These are phyloP conservation scores for Spheniscus mendiculus DNA, from an alignment of 2,113 vertebrate genomes.

Conservation along the genomic window DNA sequence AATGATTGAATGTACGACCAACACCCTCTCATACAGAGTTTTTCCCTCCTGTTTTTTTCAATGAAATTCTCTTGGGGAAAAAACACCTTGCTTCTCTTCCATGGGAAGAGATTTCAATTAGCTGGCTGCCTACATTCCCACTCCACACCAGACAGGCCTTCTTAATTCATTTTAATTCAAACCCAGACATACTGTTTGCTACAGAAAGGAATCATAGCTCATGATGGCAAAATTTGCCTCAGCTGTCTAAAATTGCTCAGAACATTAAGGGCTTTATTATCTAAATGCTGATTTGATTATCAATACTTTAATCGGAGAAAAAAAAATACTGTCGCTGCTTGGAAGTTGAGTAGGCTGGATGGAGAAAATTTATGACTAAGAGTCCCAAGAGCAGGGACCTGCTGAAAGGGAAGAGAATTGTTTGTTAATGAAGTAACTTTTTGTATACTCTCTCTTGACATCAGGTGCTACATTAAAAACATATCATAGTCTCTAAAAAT, in stretches of 20 bases:
- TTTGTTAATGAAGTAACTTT: not conserved
- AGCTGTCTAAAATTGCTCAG: slow-evolving; percentile 26
- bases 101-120: not conserved
- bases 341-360: not conserved
- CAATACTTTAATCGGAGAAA: not conserved
- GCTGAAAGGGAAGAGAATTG: not conserved
- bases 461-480: not conserved
- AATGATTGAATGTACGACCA: not conserved
- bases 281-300: slow-evolving; percentile 50
- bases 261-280: slow-evolving; percentile 19
- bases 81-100: not conserved
- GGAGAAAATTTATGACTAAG: not conserved
- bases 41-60: not conserved
- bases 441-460: not conserved
- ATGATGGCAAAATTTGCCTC: slow-evolving; percentile 17
- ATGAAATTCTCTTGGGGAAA: not conserved
- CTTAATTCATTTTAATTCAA: not conserved
- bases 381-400: not conserved
- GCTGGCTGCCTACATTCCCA: not conserved
- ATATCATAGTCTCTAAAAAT: not conserved
- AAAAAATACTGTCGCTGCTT: not conserved
- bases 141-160: not conserved
- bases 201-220: not conserved
- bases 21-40: not conserved
- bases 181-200: not conserved